phyloP scores from a whole-genome alignment of 2,113 vertebrate genomes.

The Eubucco bourcierii region DNA sequence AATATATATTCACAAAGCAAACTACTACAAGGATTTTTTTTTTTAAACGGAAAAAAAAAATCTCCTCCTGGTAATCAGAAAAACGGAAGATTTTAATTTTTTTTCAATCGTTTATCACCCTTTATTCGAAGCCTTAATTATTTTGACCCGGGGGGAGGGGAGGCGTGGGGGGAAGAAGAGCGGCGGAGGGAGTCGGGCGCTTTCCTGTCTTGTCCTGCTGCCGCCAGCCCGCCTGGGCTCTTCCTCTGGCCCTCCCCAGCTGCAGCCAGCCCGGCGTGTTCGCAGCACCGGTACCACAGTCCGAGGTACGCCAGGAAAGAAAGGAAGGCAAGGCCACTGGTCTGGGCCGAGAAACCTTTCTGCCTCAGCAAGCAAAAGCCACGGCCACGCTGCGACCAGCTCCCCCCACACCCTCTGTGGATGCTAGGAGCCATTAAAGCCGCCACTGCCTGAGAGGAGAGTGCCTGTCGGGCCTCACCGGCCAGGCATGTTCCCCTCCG shows the following conservation, averaged over 20 bases:
- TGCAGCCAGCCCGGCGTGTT: not conserved
- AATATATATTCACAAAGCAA: not conserved
- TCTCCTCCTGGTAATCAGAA: not conserved
- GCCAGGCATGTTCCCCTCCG: rapidly evolving
- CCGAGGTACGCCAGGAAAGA: not conserved
- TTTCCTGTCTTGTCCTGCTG: not conserved
- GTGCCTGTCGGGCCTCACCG: rapidly evolving
- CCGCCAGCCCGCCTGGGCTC: not conserved
- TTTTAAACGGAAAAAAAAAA: not conserved
- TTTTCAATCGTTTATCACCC: not conserved
- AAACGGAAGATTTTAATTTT: not conserved
- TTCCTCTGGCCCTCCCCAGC: not conserved
- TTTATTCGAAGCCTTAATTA: not conserved
- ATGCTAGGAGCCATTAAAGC: not conserved
- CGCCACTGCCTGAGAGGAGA: not conserved
- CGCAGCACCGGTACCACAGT: not conserved
- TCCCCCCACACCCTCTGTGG: not conserved
- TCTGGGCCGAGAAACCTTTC: not conserved
- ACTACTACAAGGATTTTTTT: not conserved
- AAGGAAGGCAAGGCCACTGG: not conserved
- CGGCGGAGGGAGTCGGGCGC: not conserved
- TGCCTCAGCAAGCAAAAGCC: not conserved
- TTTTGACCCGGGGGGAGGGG: not conserved
- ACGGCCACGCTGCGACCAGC: not conserved
- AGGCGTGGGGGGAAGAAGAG: not conserved